phyloP scores from a whole-genome alignment of 2,888 invertebrate genomes.

The Trachelus tabidus region DNA sequence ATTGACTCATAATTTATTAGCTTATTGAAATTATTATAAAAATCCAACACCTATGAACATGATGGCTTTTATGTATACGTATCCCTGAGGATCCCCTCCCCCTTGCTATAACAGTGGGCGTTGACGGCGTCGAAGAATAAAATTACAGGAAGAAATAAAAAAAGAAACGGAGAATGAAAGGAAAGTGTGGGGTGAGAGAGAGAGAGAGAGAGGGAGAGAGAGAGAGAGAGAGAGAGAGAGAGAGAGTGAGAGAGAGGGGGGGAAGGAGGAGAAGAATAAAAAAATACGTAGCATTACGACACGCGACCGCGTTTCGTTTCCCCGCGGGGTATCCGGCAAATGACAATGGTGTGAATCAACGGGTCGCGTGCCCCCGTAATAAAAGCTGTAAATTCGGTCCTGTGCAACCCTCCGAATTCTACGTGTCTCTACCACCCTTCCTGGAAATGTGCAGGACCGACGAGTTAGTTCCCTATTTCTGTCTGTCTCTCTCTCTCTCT shows the following conservation, averaged over 20 bases:
- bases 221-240: slow-evolving; percentile 2
- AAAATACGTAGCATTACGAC: slow-evolving; percentile 26
- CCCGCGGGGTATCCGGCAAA: slow-evolving; percentile 4
- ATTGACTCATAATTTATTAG: not conserved
- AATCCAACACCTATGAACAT: not conserved
- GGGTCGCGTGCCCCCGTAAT: slow-evolving; percentile 29
- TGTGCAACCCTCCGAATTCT: not conserved
- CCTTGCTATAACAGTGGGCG: not conserved
- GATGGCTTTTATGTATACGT: not conserved
- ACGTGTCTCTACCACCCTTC: slow-evolving; percentile 1
- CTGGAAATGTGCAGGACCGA: not conserved
- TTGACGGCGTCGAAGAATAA: not conserved
- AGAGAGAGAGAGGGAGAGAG: not conserved
- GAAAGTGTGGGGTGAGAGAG: not conserved
- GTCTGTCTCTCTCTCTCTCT: too few species aligned
- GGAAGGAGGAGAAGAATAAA: slow-evolving; percentile 2
- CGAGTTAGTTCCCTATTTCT: not conserved
- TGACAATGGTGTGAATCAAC: slow-evolving; percentile 24
- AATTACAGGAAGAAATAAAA: slow-evolving; percentile 3
- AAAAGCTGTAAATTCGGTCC: slow-evolving; percentile 9
- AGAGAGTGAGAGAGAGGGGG: not conserved
- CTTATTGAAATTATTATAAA: not conserved
- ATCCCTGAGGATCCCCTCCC: too few species aligned
- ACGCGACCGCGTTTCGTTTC: slow-evolving; percentile 22
- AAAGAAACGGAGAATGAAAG: not conserved